Percentiles rank a stretch among this genome's conserved stretches.
These are phyloP conservation scores for Agrochola macilenta DNA, from an alignment of 2,888 invertebrate genomes.

Conservation along the genomic window DNA sequence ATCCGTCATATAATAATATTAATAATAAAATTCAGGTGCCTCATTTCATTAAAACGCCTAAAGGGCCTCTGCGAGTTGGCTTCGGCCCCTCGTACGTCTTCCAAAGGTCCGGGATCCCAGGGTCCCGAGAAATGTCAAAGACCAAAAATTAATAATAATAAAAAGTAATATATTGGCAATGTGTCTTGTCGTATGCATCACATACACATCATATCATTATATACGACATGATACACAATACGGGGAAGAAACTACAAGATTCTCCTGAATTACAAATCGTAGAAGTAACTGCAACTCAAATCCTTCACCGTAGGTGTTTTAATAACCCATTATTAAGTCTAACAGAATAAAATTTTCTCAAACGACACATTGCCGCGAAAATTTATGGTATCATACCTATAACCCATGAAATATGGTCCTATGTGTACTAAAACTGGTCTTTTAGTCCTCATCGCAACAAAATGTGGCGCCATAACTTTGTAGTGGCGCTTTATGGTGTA, in stretches of 20 bases:
- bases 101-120: no score
- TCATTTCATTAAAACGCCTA: no score
- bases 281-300: not conserved
- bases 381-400: constrained; percentile 55
- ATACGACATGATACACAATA: not conserved
- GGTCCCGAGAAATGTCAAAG: no score
- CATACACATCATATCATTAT: not conserved
- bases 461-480: constrained; percentile 69
- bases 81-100: no score
- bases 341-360: constrained; percentile 20
- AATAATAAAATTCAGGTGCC: no score
- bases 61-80: no score
- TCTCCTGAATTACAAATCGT: not conserved
- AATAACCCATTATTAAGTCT: constrained; percentile 33
- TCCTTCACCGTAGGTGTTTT: constrained; percentile 7
- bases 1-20: no score
- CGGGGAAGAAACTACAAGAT: not conserved
- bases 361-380: constrained; percentile 32
- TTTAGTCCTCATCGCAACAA: constrained; percentile 44
- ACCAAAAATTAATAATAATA: no score
- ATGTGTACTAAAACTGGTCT: constrained; percentile 37
- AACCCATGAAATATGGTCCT: constrained; percentile 48
- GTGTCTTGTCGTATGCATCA: not conserved
- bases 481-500: constrained; percentile 69
- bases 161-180: no score